Conservation (phyloP, 30 jellyfish, hydroid and myxozoan species). For the Hydractinia symbiolongicarpus region DNA sequence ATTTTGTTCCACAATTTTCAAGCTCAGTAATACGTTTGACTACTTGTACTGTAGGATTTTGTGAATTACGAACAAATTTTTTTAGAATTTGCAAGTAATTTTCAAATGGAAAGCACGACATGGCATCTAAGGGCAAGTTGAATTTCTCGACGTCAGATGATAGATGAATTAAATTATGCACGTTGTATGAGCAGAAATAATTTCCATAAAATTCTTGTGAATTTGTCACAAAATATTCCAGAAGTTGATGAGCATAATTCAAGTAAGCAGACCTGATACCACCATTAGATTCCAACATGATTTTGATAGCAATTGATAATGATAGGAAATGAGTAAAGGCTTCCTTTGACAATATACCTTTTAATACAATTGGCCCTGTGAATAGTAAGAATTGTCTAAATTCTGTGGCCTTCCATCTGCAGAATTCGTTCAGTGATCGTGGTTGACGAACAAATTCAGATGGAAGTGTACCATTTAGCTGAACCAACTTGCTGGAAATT, state of each 20-base stretch:
- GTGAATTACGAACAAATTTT: constrained; percentile 11
- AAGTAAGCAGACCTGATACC: constrained; percentile 20
- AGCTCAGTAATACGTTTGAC: not conserved
- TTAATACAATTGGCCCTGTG: constrained; percentile 38
- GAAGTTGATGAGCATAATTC: constrained; percentile 35
- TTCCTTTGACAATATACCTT: constrained; percentile 14
- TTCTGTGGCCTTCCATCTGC: constrained; percentile 49
- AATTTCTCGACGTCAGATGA: constrained; percentile 29
- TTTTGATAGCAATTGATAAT: constrained; percentile 24
- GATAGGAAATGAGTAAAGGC: constrained; percentile 29
- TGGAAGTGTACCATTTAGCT: constrained; percentile 26
- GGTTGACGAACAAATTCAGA: constrained; percentile 44
- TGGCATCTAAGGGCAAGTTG: constrained; percentile 22
- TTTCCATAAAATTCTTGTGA: constrained; percentile 38
- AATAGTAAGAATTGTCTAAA: constrained; percentile 32
- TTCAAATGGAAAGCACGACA: constrained; percentile 31
- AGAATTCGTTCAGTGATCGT: constrained; percentile 19
- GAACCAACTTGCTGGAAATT: constrained; percentile 19
- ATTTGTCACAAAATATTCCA: constrained; percentile 32
- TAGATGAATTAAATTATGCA: constrained; percentile 33
- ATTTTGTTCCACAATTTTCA: not conserved
- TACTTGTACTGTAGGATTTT: constrained; percentile 24
- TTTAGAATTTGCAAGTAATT: constrained; percentile 24
- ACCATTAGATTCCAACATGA: constrained; percentile 27
- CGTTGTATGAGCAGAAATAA: constrained; percentile 45